These are phyloP conservation scores for Dolichopus griseipennis DNA, from an alignment of 2,888 invertebrate genomes.

Conservation along the genomic window DNA sequence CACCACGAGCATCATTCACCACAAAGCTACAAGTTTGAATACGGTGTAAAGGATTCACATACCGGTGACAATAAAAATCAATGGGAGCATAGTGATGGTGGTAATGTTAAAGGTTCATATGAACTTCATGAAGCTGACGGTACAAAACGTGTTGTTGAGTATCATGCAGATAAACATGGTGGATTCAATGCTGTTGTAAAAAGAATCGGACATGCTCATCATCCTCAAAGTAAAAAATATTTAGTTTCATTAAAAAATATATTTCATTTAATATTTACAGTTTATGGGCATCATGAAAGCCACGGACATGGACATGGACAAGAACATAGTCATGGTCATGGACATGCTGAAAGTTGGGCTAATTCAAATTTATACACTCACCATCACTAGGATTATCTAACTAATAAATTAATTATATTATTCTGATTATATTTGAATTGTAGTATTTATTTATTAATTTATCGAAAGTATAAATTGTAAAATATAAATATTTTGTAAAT, in stretches of 20 bases:
- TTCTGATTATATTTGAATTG: too few relatives aligned
- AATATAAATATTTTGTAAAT: too few relatives aligned
- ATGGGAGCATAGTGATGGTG: slow-evolving; percentile 47
- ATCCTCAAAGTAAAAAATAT: slow-evolving; percentile 18
- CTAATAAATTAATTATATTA: too few relatives aligned
- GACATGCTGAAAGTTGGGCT: slow-evolving; percentile 3
- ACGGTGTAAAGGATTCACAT: slow-evolving; percentile 45
- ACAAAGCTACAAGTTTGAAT: slow-evolving; percentile 45
- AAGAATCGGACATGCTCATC: slow-evolving; percentile 41
- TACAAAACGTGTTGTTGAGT: slow-evolving; percentile 46
- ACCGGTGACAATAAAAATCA: slow-evolving; percentile 46
- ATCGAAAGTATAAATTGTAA: too few relatives aligned
- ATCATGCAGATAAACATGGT: slow-evolving; percentile 45
- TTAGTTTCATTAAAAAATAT: too few relatives aligned
- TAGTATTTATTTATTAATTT: too few relatives aligned
- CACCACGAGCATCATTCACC: slow-evolving; percentile 42
- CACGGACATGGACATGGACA: slow-evolving; percentile 26
- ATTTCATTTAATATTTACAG: too few relatives aligned
- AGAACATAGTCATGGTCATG: slow-evolving; percentile 25
- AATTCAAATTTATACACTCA: background rate
- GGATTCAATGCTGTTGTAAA: slow-evolving; percentile 47
- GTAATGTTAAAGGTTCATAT: slow-evolving; percentile 44
- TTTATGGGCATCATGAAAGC: slow-evolving; percentile 16
- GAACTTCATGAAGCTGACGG: slow-evolving; percentile 46
- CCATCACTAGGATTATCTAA: background rate